These are phyloP conservation scores for Campylorhamphus procurvoides DNA, from an alignment of 2,113 vertebrate genomes.

Conservation along the genomic window DNA sequence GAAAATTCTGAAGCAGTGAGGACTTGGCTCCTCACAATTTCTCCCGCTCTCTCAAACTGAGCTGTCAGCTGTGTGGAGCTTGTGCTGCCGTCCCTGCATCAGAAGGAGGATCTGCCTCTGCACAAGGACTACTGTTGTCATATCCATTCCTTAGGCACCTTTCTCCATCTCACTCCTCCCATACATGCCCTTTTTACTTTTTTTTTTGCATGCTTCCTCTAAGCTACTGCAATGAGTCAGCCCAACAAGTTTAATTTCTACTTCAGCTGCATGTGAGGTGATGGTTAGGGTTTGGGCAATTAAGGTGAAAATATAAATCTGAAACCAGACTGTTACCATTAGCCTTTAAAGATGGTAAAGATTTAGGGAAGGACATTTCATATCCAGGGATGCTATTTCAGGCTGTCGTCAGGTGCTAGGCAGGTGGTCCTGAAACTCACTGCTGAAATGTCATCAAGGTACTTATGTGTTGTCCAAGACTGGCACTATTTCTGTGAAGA, in stretches of 20 bases:
- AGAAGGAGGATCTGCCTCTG: not conserved
- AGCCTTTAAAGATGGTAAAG: not conserved
- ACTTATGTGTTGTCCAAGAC: not conserved
- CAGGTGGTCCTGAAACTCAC: not conserved
- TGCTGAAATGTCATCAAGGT: not conserved
- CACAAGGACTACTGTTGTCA: not conserved
- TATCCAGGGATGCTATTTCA: not conserved
- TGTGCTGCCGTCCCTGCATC: fast-evolving
- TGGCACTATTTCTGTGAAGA: not conserved
- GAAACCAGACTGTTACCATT: not conserved
- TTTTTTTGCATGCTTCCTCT: not conserved
- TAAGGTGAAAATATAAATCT: not conserved
- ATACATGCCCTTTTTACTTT: not conserved
- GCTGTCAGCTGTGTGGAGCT: fast-evolving
- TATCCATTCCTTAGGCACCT: not conserved
- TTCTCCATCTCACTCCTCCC: not conserved
- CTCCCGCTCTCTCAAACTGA: not conserved
- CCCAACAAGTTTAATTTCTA: not conserved
- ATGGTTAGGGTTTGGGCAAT: not conserved
- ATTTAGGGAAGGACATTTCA: not conserved
- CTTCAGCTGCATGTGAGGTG: not conserved
- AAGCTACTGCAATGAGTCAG: not conserved
- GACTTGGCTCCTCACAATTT: not conserved
- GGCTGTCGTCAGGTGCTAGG: not conserved
- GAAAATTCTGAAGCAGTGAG: not conserved